Percentiles rank a stretch among this genome's conserved stretches.
These are phyloP conservation scores for Sarotherodon lohbergeri DNA, from an alignment of 2,113 vertebrate genomes.

Conservation along the genomic window DNA sequence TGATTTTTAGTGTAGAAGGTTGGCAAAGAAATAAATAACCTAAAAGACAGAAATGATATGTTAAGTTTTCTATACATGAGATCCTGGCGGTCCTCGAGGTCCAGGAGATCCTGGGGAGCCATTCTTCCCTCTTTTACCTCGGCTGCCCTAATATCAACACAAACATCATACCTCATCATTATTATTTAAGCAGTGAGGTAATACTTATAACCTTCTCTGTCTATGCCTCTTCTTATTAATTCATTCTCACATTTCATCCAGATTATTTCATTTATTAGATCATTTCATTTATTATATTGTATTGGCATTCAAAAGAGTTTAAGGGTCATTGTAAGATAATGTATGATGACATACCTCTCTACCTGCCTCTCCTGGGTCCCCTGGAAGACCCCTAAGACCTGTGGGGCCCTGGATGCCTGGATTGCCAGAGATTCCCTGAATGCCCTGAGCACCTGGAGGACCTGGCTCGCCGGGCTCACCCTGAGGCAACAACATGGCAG, in stretches of 20 bases:
- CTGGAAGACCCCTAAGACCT: constrained; percentile 73
- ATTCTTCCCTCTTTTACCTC: constrained; percentile 79
- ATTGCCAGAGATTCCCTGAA: constrained; percentile 82
- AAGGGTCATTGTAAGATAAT: background rate
- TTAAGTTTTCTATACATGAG: constrained; percentile 56
- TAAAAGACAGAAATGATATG: background rate
- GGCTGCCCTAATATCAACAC: constrained; percentile 71
- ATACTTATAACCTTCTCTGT: background rate
- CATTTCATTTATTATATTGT: background rate
- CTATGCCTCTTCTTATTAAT: background rate
- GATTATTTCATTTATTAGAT: background rate
- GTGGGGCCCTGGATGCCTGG: constrained; percentile 74
- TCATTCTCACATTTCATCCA: background rate
- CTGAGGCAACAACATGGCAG: constrained; percentile 40
- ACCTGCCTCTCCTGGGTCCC: constrained; percentile 74
- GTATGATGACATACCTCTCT: constrained; percentile 62
- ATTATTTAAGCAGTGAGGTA: background rate
- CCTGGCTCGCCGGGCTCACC: constrained; percentile 81
- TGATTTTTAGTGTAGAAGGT: background rate
- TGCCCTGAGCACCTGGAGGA: constrained; percentile 81
- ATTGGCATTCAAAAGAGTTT: background rate
- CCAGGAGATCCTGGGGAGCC: constrained; percentile 74
- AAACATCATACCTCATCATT: background rate
- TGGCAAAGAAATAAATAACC: background rate
- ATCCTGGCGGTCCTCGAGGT: constrained; percentile 66